Conservation (phyloP, 2,888 invertebrate species). For the Drosophila picticornis region DNA sequence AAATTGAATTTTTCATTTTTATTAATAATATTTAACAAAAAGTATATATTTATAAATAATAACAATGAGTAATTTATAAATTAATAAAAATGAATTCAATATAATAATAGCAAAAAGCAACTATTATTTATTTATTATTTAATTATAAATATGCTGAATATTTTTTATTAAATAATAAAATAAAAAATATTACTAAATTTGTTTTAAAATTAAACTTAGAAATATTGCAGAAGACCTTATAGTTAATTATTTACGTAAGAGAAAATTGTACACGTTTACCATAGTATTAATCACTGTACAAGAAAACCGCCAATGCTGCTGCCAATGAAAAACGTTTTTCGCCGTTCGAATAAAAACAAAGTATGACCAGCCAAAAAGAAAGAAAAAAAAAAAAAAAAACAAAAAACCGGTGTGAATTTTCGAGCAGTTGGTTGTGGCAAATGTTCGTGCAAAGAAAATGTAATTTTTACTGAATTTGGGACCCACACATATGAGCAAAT, state of each 20-base stretch:
- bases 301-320: slow-evolving; percentile 38
- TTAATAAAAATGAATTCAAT: too few species aligned
- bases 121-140: background rate
- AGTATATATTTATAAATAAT: too few species aligned
- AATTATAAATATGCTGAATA: background rate
- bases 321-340: slow-evolving; percentile 55
- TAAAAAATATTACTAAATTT: background rate
- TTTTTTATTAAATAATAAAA: background rate
- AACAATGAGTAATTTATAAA: too few species aligned
- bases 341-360: slow-evolving; percentile 53
- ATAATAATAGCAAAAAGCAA: background rate
- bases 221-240: background rate
- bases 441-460: slow-evolving; percentile 77
- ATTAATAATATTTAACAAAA: too few species aligned
- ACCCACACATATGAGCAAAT: slow-evolving; percentile 12
- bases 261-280: background rate
- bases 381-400: slow-evolving; percentile 11
- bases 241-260: background rate
- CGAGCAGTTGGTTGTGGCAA: slow-evolving; percentile 71
- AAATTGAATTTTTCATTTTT: too few species aligned
- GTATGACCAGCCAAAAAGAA: slow-evolving; percentile 35
- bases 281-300: slow-evolving; percentile 22
- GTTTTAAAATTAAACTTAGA: background rate
- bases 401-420: slow-evolving; percentile 69
- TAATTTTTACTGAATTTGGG: slow-evolving; percentile 69